phyloP scores from a whole-genome alignment of 2,888 invertebrate species.

The Cephus pulcher region DNA sequence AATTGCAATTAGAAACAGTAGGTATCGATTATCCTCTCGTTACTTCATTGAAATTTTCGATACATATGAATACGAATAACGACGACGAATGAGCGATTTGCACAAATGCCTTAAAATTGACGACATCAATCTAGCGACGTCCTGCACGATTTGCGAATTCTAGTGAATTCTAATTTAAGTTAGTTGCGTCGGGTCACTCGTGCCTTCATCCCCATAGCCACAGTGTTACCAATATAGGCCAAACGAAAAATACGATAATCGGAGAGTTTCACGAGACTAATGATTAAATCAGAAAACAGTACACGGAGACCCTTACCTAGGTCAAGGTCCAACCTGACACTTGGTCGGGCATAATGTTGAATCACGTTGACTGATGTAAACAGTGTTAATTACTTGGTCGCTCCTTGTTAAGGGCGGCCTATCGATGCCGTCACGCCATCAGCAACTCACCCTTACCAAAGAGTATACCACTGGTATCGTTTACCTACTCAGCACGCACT shows the following conservation, averaged over 20 bases:
- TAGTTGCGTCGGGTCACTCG: background rate
- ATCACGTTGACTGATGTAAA: slow-evolving; percentile 1
- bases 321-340: background rate
- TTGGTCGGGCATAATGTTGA: background rate
- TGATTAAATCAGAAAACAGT: background rate
- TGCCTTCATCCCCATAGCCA: background rate
- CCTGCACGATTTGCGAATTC: background rate
- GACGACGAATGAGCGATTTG: background rate
- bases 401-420: slow-evolving; percentile 27
- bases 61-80: background rate
- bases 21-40: background rate
- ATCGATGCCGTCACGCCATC: slow-evolving; percentile 30
- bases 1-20: background rate
- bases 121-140: too few species aligned
- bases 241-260: background rate
- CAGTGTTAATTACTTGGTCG: slow-evolving; percentile 31
- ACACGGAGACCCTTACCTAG: background rate
- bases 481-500: background rate
- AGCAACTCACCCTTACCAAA: slow-evolving; percentile 14
- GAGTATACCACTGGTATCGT: background rate
- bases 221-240: background rate
- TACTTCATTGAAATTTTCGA: background rate
- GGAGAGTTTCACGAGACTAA: background rate
- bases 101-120: too few species aligned
- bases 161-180: background rate